Base-by-base conservation (phyloP, 2,797 vertebrate species). In the Pagetopsis macropterus region DNA sequence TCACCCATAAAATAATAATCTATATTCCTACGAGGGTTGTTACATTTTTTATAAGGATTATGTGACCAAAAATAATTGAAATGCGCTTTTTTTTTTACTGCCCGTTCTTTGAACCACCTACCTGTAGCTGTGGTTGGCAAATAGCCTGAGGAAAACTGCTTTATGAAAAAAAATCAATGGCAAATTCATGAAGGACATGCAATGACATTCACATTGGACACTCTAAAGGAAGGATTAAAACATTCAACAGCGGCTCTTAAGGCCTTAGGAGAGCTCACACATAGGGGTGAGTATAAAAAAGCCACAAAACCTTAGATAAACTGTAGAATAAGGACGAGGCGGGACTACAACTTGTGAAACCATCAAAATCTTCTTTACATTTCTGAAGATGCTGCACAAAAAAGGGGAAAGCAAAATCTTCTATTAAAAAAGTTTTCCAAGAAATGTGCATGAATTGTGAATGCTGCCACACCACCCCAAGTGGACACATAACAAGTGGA, bases 151-250 rank as follows among this genome's bases (percentile, higher is more conserved):
- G 87, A 85, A 87, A 91, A 76, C 56, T 66, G 77, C 70, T 84
- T 84, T 92, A 88, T 75, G 75, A 67, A 84, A 81, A 80, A 85
- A 90, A 92, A 90, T 91, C 85, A 88, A 91, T 90, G 81, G 9
- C 49, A 78, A 85, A 91, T 91, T 88, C 83, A 89, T 88, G 84
- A 90, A 89, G 88, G 86, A 88, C 85, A 80, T 84, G 85, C 85
- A 88, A 86, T 85, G 88, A 83, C 84, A 87, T 88, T 90, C 83
- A 86, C 74, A 88, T 91, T 88, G 82, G 87, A 76, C 75, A 82
- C 76, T 76, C 54, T 72, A 61, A 89, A 88, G 84, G 75, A 80
- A 86, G 84, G 79, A 86, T 85, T 91, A 84, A 89, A 89, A 87
- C 75, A 86, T 85, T 84, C 74, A 80, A 65, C 67, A 56, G 73